Conservation (phyloP, 2,797 vertebrate genomes). For the Podargus strigoides region DNA sequence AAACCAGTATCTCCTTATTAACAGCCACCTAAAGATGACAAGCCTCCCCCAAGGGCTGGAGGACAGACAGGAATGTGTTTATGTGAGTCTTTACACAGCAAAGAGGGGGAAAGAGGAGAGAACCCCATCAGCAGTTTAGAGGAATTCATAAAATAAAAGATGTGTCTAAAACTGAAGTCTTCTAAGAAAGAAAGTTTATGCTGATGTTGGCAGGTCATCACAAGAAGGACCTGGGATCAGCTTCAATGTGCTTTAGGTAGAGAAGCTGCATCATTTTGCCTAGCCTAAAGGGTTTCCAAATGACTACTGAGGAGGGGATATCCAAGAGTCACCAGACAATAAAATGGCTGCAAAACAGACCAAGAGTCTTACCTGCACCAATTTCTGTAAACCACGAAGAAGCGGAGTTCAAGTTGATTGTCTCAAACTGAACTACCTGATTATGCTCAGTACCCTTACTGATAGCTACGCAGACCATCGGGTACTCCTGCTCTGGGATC, state of each 20-base stretch:
- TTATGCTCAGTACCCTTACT: conserved; percentile 83
- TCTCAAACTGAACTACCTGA: conserved; percentile 96
- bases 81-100: background rate
- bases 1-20: background rate
- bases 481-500: conserved; percentile 96
- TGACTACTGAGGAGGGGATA: background rate
- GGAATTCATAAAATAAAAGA: background rate
- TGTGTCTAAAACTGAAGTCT: background rate
- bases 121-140: background rate
- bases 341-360: fast-evolving
- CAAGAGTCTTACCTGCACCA: conserved; percentile 79
- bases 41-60: background rate
- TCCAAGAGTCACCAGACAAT: fast-evolving
- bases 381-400: conserved; percentile 99
- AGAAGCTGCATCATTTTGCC: background rate
- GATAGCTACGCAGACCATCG: conserved; percentile 95
- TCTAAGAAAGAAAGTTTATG: background rate
- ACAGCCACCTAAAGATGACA: background rate
- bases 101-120: background rate
- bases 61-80: background rate
- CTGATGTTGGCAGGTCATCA: background rate
- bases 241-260: background rate
- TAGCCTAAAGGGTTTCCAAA: background rate
- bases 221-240: background rate
- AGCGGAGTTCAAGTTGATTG: conserved; percentile 97